Conservation (phyloP, 1,140 invertebrate species). For the Sarcophaga peregrina region DNA sequence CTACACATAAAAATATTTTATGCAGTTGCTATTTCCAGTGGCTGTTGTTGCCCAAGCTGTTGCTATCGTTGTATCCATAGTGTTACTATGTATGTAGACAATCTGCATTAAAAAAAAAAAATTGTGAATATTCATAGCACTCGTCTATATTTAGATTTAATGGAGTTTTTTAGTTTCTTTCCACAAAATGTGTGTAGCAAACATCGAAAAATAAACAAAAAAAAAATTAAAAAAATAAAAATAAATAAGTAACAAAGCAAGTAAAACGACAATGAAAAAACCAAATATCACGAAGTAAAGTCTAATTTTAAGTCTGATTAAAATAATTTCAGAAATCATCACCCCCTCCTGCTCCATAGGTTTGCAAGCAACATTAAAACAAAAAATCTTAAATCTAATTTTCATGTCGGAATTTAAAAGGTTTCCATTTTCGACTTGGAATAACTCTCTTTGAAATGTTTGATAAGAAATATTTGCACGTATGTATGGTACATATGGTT, state of each 20-base stretch:
- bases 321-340: neutral
- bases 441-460: no score
- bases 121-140: slow-evolving; percentile 40
- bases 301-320: neutral
- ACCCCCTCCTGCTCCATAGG: neutral
- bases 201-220: neutral
- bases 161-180: slow-evolving; percentile 27
- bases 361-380: no score
- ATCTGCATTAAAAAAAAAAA: slow-evolving; percentile 27
- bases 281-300: neutral
- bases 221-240: neutral
- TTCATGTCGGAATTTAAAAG: no score
- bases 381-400: no score
- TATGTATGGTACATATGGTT: no score
- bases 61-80: neutral
- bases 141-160: slow-evolving; percentile 39
- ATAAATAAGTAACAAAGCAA: neutral
- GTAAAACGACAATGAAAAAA: neutral
- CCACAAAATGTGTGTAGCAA: neutral
- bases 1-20: neutral
- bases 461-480: no score
- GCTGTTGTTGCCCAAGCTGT: slow-evolving; percentile 18
- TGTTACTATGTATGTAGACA: slow-evolving; percentile 8
- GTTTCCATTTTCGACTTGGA: no score
- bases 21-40: neutral